Evolutionary conservation across 2,888 invertebrate species (phyloP).

Genomic region (Meiosimyza decipiens): DNA sequence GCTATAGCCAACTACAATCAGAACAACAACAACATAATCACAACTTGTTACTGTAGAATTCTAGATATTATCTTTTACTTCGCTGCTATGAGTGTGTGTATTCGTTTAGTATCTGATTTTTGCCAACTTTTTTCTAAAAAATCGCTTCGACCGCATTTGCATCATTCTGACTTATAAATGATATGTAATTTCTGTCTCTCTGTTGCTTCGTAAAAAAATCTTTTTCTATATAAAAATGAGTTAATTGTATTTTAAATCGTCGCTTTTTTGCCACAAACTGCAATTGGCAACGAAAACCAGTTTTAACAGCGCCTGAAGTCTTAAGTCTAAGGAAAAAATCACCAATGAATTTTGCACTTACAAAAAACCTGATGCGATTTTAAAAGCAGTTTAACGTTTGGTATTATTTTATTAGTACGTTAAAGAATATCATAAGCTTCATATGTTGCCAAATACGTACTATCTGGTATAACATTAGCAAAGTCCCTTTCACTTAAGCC

Average conservation of each 20-base stretch:
- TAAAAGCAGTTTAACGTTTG: too few relatives aligned
- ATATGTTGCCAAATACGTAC: too few relatives aligned
- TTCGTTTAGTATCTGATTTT: conserved; percentile 37
- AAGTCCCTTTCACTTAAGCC: too few relatives aligned
- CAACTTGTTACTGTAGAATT: conserved; percentile 8
- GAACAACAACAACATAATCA: conserved; percentile 28
- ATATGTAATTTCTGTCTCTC: conserved; percentile 49
- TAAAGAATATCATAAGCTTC: too few relatives aligned
- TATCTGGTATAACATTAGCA: too few relatives aligned
- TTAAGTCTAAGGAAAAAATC: not conserved
- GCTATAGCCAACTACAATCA: conserved; percentile 26
- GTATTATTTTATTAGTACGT: too few relatives aligned
- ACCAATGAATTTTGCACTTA: not conserved
- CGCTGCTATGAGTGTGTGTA: not conserved
- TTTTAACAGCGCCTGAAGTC: conserved; percentile 8
- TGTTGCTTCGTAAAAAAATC: not conserved
- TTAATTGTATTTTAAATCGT: conserved; percentile 38
- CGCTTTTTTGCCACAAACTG: conserved; percentile 3
- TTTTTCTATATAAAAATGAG: conserved; percentile 30
- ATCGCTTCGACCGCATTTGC: conserved; percentile 23
- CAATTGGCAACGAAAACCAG: conserved; percentile 25
- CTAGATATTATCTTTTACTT: conserved; percentile 1
- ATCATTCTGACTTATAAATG: conserved; percentile 56
- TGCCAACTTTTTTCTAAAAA: conserved; percentile 26
- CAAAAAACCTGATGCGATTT: too few relatives aligned